Evolutionary conservation across 2,888 invertebrate species (phyloP).

Genomic region (Saturnia pavonia): DNA sequence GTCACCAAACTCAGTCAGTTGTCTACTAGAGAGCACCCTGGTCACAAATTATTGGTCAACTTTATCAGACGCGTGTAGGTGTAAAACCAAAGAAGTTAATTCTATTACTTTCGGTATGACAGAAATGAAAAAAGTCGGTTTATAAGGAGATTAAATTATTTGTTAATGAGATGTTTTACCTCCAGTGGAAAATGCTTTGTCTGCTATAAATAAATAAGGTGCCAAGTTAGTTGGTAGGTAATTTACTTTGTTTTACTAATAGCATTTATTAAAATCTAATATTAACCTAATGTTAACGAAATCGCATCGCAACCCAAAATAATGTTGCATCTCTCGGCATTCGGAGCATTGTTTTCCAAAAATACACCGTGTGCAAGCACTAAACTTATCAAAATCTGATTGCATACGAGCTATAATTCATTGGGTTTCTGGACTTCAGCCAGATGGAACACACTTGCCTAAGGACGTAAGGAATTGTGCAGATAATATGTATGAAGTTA

Average conservation of each 20-base stretch:
- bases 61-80: too few species aligned
- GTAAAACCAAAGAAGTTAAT: too few species aligned
- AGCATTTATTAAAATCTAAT: background rate
- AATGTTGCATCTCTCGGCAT: slow-evolving; percentile 15
- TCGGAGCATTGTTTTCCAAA: slow-evolving; percentile 20
- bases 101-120: too few species aligned
- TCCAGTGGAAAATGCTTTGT: background rate
- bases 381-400: slow-evolving; percentile 23
- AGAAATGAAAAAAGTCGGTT: too few species aligned
- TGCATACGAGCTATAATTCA: slow-evolving; percentile 21
- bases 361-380: slow-evolving; percentile 21
- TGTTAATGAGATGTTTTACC: background rate
- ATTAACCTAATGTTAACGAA: background rate
- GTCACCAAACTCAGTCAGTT: too few species aligned
- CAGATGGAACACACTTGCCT: slow-evolving; percentile 14
- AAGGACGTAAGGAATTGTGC: slow-evolving; percentile 11
- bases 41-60: too few species aligned
- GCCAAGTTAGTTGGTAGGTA: background rate
- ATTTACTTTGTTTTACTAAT: background rate
- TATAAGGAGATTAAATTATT: background rate
- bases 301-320: background rate
- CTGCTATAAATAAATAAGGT: background rate
- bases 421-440: slow-evolving; percentile 22
- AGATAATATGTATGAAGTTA: slow-evolving; percentile 16
- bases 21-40: too few species aligned